Conservation (phyloP, 1,140 invertebrate genomes). For the Venustaconcha ellipsiformis region DNA sequence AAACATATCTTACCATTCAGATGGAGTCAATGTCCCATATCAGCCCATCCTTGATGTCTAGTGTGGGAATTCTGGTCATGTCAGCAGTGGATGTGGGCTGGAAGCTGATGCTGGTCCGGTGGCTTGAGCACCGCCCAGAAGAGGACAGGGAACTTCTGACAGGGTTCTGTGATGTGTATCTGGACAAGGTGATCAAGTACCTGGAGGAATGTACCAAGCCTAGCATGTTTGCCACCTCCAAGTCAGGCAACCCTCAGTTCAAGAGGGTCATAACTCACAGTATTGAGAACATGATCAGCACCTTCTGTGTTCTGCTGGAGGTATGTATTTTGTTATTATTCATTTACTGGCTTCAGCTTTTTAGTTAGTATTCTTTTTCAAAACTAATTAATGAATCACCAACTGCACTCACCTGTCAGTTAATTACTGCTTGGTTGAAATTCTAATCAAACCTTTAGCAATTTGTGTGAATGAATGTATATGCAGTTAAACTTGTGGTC, state of each 20-base stretch:
- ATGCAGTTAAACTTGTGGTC: no score
- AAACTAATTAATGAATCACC: no score
- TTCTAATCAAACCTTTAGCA: no score
- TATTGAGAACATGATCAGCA: constrained; percentile 62
- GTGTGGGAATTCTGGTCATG: constrained; percentile 64
- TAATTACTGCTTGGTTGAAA: no score
- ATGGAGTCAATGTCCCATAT: constrained; percentile 59
- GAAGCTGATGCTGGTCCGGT: constrained; percentile 64
- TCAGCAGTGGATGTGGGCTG: constrained; percentile 61
- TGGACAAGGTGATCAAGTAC: constrained; percentile 60
- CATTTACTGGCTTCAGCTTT: no score
- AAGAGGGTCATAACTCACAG: constrained; percentile 58
- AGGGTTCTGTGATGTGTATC: constrained; percentile 61
- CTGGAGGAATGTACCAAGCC: constrained; percentile 55
- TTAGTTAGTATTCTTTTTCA: no score
- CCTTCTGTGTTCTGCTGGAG: constrained; percentile 61
- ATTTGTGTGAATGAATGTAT: no score
- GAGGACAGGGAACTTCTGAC: constrained; percentile 50
- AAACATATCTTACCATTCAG: constrained; percentile 34
- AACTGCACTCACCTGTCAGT: no score
- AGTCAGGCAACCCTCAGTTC: constrained; percentile 37
- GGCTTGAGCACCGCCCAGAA: constrained; percentile 62
- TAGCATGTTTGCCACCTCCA: constrained; percentile 46
- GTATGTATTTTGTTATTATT: constrained; percentile 39
- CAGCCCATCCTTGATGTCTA: constrained; percentile 62